These are phyloP conservation scores for Gymnodraco acuticeps DNA, from an alignment of 2,797 vertebrate species.

Conservation along the genomic window DNA sequence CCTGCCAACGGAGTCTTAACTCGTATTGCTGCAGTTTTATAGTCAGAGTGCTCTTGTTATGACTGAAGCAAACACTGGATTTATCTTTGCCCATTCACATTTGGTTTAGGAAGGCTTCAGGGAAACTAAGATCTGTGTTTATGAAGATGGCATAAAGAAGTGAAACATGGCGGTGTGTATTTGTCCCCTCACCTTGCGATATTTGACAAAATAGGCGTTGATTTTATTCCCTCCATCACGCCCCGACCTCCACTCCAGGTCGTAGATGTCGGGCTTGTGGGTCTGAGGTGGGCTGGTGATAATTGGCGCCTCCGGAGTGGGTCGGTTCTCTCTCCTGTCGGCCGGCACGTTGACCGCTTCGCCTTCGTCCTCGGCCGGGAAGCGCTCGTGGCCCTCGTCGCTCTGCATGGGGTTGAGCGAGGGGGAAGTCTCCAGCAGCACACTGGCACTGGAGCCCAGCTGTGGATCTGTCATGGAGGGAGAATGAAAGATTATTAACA, in stretches of 20 bases:
- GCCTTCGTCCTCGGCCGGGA: constrained; percentile 57
- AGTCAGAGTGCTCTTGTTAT: constrained; percentile 59
- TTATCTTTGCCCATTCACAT: constrained; percentile 23
- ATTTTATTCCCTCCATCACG: constrained; percentile 90
- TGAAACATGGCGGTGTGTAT: not conserved
- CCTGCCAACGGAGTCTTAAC: constrained; percentile 64
- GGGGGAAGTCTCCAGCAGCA: constrained; percentile 53
- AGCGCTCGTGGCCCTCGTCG: constrained; percentile 76
- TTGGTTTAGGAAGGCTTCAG: constrained; percentile 20
- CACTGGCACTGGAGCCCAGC: constrained; percentile 54
- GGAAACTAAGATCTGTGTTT: constrained; percentile 3
- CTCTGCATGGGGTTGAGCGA: constrained; percentile 81
- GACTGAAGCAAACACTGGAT: constrained; percentile 50
- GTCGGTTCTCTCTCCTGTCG: constrained; percentile 69
- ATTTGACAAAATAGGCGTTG: constrained; percentile 96
- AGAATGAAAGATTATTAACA: not conserved
- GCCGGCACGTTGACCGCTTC: constrained; percentile 26
- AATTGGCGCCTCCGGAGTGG: constrained; percentile 93
- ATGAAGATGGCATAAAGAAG: not conserved
- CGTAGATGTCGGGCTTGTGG: constrained; percentile 90
- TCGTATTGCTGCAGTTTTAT: constrained; percentile 58
- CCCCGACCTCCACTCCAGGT: constrained; percentile 92
- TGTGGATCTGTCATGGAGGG: constrained; percentile 74
- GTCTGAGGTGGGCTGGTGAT: constrained; percentile 96
- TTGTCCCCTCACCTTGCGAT: constrained; percentile 90